Conservation (phyloP, 1,140 invertebrate genomes). For the Drosophila triauraria region DNA sequence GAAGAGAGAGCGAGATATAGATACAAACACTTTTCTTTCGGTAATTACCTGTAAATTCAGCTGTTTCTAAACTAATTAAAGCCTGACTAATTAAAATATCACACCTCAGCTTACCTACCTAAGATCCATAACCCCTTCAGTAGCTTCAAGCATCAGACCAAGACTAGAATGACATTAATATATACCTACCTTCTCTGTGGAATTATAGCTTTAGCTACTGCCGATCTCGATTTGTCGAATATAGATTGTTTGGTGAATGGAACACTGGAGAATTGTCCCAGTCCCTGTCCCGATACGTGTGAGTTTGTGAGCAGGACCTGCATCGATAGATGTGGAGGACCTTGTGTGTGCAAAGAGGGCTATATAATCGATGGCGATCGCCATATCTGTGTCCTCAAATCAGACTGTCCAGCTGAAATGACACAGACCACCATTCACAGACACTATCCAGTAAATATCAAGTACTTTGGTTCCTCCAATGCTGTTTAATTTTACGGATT, state of each 20-base stretch:
- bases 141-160: not conserved
- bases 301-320: slow-evolving; percentile 18
- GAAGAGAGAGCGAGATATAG: no score
- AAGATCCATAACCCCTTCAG: not conserved
- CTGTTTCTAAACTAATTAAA: not conserved
- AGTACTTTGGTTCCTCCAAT: slow-evolving; percentile 20
- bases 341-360: slow-evolving; percentile 26
- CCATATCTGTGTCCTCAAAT: slow-evolving; percentile 11
- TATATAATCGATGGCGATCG: slow-evolving; percentile 26
- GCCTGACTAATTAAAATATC: not conserved
- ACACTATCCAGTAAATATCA: slow-evolving; percentile 22
- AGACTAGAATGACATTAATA: not conserved
- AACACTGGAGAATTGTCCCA: slow-evolving; percentile 12
- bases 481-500: slow-evolving; percentile 12
- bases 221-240: not conserved
- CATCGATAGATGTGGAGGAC: slow-evolving; percentile 4
- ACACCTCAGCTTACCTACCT: not conserved
- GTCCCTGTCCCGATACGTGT: slow-evolving; percentile 23
- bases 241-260: slow-evolving; percentile 18
- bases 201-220: not conserved
- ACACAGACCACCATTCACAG: not conserved
- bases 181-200: not conserved
- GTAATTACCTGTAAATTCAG: no score
- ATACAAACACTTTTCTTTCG: no score
- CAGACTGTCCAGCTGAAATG: slow-evolving; percentile 2